Percentiles rank a stretch among this genome's conserved stretches.
Evolutionary conservation across 2,797 vertebrate species (phyloP).

Genomic region (Acipenser transmontanus): DNA sequence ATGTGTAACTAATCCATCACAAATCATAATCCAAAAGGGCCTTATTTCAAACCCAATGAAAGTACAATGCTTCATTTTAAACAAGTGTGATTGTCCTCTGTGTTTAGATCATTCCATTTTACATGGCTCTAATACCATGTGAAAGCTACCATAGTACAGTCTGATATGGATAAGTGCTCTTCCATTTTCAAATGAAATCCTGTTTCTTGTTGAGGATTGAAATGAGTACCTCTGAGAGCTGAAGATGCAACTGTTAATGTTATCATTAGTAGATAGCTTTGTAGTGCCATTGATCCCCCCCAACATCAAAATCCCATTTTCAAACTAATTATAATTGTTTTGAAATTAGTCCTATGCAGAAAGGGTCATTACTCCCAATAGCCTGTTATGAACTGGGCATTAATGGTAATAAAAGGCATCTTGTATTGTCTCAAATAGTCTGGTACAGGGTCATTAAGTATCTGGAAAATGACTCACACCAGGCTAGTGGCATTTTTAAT

Average conservation of each 20-base stretch:
- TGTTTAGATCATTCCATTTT: no score
- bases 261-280: no score
- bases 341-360: constrained; percentile 3
- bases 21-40: background rate
- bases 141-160: no score
- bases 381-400: no score
- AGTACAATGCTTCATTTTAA: constrained; percentile 5
- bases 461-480: background rate
- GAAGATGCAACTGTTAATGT: no score
- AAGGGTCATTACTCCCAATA: background rate
- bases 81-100: background rate
- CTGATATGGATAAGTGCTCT: no score
- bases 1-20: constrained; percentile 6
- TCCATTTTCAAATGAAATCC: no score
- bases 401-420: no score
- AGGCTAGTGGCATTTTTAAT: background rate
- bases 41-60: background rate
- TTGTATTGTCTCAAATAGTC: no score
- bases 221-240: no score
- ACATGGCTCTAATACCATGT: no score
- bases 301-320: background rate
- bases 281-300: background rate
- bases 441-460: background rate
- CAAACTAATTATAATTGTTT: background rate
- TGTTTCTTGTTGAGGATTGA: no score